Base-by-base conservation (phyloP, 2,797 vertebrate genomes). In the Sebastiscus tertius region DNA sequence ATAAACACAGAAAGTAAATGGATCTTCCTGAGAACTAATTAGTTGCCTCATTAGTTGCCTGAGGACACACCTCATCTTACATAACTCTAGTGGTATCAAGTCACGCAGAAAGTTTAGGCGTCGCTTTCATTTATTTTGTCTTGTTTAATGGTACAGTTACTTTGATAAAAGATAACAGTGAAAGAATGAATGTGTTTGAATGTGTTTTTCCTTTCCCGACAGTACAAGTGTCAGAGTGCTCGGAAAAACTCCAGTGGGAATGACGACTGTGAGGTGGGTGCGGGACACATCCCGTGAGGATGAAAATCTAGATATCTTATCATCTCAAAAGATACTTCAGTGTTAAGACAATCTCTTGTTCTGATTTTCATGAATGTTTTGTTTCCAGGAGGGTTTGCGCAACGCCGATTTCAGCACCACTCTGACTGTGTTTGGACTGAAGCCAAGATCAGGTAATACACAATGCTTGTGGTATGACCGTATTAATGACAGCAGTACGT, bases 381-480 rank as follows among this genome's bases (percentile, higher is more conserved):
- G 4, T 70, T 24, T 85, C 1, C 95, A 99, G 98, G 98, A 98
- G 59, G 97, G 95, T 76, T 94, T 98, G 83, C 95, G 96, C 77
- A 95, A 94, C 36, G 85, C 96, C 54, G 96, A 96, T 82, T 95
- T 95, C 79, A 96, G 92, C 88, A 92, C 94, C 54, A 93, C 94
- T 1, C 78, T 96, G 36, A 96, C 96, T 12, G 98, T 98, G 1
- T 99, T 99, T 96, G 98, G 98, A 85, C 96, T 99, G 54, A 99
- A 99, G 80, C 98, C 98, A 29, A 96, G 98, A 95, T 98, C 98
- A 97, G 98, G 98, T 99, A 96, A 86, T 0, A 6, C 11, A 14
- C 8, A 46, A 0, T 8, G 3, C 11, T 29, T 36, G 11, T 67
- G 79, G 16, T 33, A 8, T 27, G 4, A 24, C 14, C 14, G 16